Conservation (phyloP, 2,888 invertebrate genomes). For the Nephrotoma appendiculata region DNA sequence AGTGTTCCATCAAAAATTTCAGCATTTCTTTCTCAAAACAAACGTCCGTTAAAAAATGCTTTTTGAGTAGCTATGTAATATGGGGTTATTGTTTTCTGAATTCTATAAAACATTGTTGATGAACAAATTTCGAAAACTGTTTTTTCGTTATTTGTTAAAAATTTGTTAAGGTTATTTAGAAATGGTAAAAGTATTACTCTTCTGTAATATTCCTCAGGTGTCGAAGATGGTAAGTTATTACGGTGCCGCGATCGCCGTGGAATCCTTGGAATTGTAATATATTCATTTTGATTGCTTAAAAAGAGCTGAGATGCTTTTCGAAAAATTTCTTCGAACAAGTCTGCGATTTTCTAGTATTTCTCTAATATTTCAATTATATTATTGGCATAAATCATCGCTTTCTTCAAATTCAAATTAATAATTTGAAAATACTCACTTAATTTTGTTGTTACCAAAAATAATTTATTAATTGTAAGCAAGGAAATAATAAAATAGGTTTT, state of each 20-base stretch:
- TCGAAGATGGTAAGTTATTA: neutral
- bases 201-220: conserved; percentile 1
- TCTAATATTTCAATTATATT: neutral
- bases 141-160: too few species aligned
- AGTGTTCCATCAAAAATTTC: too few species aligned
- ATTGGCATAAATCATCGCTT: neutral
- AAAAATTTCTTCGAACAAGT: neutral
- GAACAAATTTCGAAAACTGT: too few species aligned
- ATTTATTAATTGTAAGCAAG: neutral
- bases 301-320: neutral
- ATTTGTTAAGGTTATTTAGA: neutral
- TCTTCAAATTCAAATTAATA: neutral
- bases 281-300: neutral
- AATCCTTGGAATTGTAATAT: neutral
- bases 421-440: neutral
- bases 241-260: neutral
- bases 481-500: neutral
- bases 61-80: too few species aligned
- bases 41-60: too few species aligned
- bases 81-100: too few species aligned
- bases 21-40: too few species aligned
- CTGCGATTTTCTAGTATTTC: neutral
- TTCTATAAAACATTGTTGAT: too few species aligned
- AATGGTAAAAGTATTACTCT: neutral
- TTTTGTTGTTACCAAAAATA: neutral